These are phyloP conservation scores for Cottus gobio DNA, from an alignment of 2,113 vertebrate genomes.

Conservation along the genomic window DNA sequence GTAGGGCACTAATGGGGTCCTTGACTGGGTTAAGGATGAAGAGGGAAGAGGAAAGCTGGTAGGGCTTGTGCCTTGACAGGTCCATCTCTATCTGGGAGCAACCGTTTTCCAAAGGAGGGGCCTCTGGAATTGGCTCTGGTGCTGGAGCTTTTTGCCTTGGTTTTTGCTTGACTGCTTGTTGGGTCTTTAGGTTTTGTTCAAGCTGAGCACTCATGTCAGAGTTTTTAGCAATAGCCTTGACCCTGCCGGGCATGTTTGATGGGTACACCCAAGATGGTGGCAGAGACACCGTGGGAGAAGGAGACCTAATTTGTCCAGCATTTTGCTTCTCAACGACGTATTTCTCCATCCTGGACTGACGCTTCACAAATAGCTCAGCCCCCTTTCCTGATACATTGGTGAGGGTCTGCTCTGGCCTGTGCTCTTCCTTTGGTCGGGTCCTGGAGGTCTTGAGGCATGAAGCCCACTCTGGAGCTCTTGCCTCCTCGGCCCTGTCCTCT, in stretches of 20 bases:
- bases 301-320: constrained; percentile 82
- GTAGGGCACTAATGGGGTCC: constrained; percentile 82
- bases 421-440: constrained; percentile 84
- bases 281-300: constrained; percentile 94
- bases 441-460: constrained; percentile 93
- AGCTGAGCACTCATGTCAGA: constrained; percentile 79
- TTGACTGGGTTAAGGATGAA: constrained; percentile 92
- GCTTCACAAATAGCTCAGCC: constrained; percentile 92
- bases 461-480: constrained; percentile 87
- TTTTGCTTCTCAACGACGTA: constrained; percentile 88
- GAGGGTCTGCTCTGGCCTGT: constrained; percentile 89
- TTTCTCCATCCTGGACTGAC: constrained; percentile 96
- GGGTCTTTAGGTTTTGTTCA: constrained; percentile 76
- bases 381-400: constrained; percentile 92
- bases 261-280: constrained; percentile 96
- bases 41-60: constrained; percentile 91
- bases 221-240: constrained; percentile 84
- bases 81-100: constrained; percentile 90
- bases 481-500: constrained; percentile 63
- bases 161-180: constrained; percentile 78
- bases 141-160: constrained; percentile 52
- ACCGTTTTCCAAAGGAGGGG: constrained; percentile 83
- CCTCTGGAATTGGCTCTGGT: constrained; percentile 76
- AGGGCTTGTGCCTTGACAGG: constrained; percentile 89
- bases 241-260: constrained; percentile 84